Evolutionary conservation across 37 sponge, comb jelly and placozoan genomes (phyloP).

Genomic region (Agelas oroides): DNA sequence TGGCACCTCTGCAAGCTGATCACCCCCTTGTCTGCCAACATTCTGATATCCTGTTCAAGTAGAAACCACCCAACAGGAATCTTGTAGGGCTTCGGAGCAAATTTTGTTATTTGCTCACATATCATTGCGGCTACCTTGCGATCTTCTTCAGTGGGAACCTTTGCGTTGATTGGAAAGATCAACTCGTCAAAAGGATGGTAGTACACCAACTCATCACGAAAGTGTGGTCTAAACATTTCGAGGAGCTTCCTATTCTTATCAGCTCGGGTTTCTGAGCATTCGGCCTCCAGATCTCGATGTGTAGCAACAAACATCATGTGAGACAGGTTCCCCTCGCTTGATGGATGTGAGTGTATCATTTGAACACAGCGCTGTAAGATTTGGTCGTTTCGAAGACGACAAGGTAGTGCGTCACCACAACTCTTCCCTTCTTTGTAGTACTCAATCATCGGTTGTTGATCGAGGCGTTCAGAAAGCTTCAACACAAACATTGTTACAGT

Average conservation of each 20-base stretch:
- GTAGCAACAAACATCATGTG: constrained; percentile 2
- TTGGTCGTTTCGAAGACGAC: background rate
- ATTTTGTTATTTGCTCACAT: background rate
- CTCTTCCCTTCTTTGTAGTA: background rate
- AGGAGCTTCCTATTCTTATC: constrained; percentile 1
- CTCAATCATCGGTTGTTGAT: background rate
- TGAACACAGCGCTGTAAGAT: background rate
- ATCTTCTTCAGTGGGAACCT: background rate
- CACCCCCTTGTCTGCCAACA: too few relatives aligned
- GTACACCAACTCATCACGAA: background rate
- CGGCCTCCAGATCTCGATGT: background rate
- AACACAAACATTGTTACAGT: constrained; percentile 4
- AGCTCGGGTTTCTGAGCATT: background rate
- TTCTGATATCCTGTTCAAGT: too few relatives aligned
- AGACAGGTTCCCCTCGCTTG: background rate
- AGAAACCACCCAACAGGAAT: too few relatives aligned
- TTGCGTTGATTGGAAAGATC: constrained; percentile 1
- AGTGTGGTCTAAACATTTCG: background rate
- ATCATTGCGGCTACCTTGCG: background rate
- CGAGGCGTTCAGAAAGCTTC: background rate
- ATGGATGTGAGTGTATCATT: background rate
- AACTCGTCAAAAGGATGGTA: background rate
- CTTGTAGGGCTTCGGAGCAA: too few relatives aligned
- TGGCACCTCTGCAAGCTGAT: too few relatives aligned
- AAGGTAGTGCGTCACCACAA: background rate